phyloP scores from a whole-genome alignment of 2,113 vertebrate species.

The Strigops habroptila region DNA sequence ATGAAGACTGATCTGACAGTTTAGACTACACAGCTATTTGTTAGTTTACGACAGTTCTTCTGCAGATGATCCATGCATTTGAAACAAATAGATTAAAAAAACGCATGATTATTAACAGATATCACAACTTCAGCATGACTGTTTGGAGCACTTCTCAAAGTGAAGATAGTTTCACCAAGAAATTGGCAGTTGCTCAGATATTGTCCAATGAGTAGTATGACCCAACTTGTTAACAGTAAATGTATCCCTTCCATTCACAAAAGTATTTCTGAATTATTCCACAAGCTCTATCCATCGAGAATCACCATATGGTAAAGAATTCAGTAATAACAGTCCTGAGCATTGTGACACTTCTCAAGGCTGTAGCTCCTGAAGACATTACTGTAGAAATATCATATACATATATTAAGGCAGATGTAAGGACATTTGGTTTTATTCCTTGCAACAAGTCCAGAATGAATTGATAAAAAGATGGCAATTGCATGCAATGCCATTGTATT shows the following conservation, averaged over 20 bases:
- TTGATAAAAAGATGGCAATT: background rate
- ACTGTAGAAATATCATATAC: background rate
- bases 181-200: background rate
- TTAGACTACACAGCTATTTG: background rate
- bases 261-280: background rate
- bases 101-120: background rate
- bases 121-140: background rate
- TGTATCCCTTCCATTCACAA: background rate
- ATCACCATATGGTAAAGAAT: background rate
- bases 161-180: background rate
- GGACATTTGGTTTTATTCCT: background rate
- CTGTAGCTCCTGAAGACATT: background rate
- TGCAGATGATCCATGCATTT: background rate
- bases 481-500: background rate
- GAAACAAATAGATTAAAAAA: background rate
- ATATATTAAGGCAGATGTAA: background rate
- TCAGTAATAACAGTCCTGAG: background rate
- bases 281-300: background rate
- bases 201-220: background rate
- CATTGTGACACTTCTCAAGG: background rate
- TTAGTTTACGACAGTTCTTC: background rate
- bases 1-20: background rate
- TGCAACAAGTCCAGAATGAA: background rate
- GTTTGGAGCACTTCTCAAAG: background rate
- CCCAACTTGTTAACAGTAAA: background rate